Base-by-base conservation (phyloP, 2,888 invertebrate species). In the Carabus problematicus region DNA sequence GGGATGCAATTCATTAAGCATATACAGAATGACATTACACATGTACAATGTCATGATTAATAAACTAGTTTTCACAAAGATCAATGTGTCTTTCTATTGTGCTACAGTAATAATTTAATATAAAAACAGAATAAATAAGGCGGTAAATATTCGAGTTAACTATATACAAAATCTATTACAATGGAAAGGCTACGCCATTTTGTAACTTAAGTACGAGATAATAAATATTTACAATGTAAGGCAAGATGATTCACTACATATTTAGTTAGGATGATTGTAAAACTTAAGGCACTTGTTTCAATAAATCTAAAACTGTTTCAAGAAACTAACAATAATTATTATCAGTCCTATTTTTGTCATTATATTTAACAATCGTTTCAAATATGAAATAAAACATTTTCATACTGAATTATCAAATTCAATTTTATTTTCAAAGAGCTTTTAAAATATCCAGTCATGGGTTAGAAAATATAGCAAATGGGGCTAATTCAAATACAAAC, bases 101-200 rank as follows among this genome's bases (percentile, higher is more conserved):
- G 29, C 14, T 49, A 49, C 49, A 49, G 14, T 49, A 49, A 49
- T 49, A 49, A 16, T 49, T 49, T 11, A 49, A 16, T 8, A 49
- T 12, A 49, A 8, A 16, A 11, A 49, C 18, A 49, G 29, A 49
- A 49, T 49, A 49, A 49, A 16, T 49, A 18, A 18, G 18, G 49
- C 49, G 49, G 11, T 49, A n/a, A 49, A 49, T 8, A 12, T 49
- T 12, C 12, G 18, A 11, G 16, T 63, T 56, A 58, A 47, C 43
- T 67, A 67, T 67, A 55, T 67, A 67, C 67, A 67, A 58, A 60
- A 43, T 59, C 58, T 49, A 49, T 49, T 49, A 8, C 49, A 66
- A 39, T 67, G 52, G 42, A 67, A 60, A 60, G 59, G 67, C 52
- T 67, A 60, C 8, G 67, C 67, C 59, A 67, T 67, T 60, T 64